Conservation (phyloP, 2,888 invertebrate genomes). For the Hydroisotoma schaefferi region DNA sequence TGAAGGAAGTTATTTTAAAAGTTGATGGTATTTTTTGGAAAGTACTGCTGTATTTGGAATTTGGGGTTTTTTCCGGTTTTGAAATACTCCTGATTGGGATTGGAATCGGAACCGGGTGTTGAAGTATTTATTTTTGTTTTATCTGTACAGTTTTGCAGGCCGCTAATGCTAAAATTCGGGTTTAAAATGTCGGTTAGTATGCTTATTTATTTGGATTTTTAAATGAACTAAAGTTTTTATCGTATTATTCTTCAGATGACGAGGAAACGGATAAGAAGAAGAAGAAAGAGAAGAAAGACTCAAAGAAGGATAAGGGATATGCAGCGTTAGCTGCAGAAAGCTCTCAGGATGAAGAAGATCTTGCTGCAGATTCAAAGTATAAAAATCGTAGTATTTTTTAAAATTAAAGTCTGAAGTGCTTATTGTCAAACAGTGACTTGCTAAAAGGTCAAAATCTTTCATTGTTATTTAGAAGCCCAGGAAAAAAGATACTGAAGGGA, state of each 20-base stretch:
- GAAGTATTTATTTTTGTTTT: conserved; percentile 11
- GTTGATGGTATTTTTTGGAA: no score
- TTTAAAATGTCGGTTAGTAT: no score
- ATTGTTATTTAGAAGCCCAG: conserved; percentile 44
- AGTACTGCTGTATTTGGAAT: not conserved
- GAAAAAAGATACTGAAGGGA: conserved; percentile 42
- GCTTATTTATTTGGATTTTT: no score
- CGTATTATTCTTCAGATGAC: conserved; percentile 30
- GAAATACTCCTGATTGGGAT: not conserved
- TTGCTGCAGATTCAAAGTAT: conserved; percentile 28
- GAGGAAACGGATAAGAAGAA: conserved; percentile 45
- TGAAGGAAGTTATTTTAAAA: not conserved
- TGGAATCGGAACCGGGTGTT: no score
- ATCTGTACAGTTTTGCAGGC: no score
- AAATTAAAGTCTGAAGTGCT: no score
- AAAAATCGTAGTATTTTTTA: not conserved
- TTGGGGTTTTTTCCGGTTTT: no score
- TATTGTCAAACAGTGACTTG: not conserved
- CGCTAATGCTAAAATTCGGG: no score
- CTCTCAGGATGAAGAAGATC: conserved; percentile 46
- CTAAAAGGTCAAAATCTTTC: no score
- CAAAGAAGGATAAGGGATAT: conserved; percentile 47
- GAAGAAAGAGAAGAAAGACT: conserved; percentile 46
- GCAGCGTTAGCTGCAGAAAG: conserved; percentile 45
- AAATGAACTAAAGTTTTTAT: no score